Percentiles rank a stretch among this genome's conserved stretches.
Evolutionary conservation across 2,797 vertebrate species (phyloP).

Genomic region (Cercopithecus neglectus): DNA sequence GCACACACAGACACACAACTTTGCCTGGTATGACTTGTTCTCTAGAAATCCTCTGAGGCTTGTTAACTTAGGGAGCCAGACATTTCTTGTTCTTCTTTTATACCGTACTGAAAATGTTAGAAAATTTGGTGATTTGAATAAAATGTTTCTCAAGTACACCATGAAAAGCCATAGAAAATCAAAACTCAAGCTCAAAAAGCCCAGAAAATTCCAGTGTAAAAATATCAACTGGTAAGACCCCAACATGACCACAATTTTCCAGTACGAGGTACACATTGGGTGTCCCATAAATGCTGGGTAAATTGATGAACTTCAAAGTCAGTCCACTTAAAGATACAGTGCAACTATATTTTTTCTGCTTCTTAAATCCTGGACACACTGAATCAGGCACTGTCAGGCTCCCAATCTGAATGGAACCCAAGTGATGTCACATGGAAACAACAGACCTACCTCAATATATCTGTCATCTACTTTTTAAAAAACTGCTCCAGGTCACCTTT

Average conservation of each 20-base stretch:
- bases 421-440: slow-evolving; percentile 53
- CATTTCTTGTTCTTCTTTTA: neutral
- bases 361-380: slow-evolving; percentile 23
- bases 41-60: neutral
- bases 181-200: neutral
- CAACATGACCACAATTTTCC: neutral
- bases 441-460: slow-evolving; percentile 22
- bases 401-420: neutral
- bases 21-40: neutral
- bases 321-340: neutral
- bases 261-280: neutral
- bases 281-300: neutral
- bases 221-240: neutral
- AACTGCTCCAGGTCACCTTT: neutral
- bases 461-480: slow-evolving; percentile 18
- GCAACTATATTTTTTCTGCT: neutral
- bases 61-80: neutral
- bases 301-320: neutral
- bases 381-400: neutral
- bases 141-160: neutral
- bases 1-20: neutral
- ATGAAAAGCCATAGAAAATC: neutral
- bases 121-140: slow-evolving; percentile 4
- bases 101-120: slow-evolving; percentile 10
- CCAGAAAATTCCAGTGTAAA: neutral